Base-by-base conservation (phyloP, 2,113 vertebrate species). In the Saiga tatarica region DNA sequence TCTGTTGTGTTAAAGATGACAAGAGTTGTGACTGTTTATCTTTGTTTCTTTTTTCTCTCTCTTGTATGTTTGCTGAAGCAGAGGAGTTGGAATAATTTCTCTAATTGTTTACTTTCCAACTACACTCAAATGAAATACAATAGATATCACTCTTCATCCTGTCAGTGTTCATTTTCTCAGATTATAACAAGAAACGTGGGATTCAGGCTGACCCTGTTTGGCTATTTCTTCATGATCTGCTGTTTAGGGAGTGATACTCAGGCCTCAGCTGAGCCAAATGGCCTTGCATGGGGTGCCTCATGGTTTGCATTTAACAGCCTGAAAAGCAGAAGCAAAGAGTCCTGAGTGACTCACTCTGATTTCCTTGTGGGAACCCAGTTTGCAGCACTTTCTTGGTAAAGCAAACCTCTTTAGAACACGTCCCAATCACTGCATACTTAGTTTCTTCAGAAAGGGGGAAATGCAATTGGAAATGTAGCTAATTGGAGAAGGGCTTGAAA, bases 381-480 rank as follows among this genome's bases (percentile, higher is more conserved):
- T 86, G 36, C 13, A 19, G 64, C 89, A 94, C 14, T 76, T 81
- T 94, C 28, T 53, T 64, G 36, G 62, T 82, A 95, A 96, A 92
- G 71, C 12, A 95, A 92, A 67, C 33, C 67, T 47, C 53, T 53
- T 25, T 50, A 74, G n/a, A 76, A 47, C 21, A 67, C 91, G 74
- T 97, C 92, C 91, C 87, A 96, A 90, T 96, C 78, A 53, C 30
- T 4, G 7, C 50, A 26, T 81, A 42, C 47, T 95, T 83, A 45
- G 30, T 11, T 96, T 97, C 55, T 91, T 25, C 89, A 94, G 95
- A 91, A 97, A 96, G 89, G 50, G 52, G 76, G 83, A 96, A 95
- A 74, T 81, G 13, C 45, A 57, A 50, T 25, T 93, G n/a, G 17
- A 45, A 12, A 4, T 33, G 47, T 47, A 59, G 33, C 39, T 81